Conservation (phyloP, 2,888 invertebrate genomes). For the Lissonota sp. region DNA sequence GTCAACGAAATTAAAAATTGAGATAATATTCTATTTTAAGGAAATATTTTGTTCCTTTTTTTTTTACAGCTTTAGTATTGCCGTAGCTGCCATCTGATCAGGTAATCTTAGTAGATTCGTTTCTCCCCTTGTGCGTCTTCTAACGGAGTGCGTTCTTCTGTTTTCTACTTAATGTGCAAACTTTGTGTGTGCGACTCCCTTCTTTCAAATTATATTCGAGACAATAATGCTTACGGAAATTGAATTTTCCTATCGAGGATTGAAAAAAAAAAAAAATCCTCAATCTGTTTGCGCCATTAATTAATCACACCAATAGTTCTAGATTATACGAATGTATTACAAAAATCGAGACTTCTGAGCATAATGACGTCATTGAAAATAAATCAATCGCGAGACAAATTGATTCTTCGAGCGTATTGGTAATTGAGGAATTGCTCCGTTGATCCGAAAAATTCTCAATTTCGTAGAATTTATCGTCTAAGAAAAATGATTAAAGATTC, state of each 20-base stretch:
- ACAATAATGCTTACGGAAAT: constrained; percentile 19
- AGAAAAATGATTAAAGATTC: no score
- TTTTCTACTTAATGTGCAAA: constrained; percentile 11
- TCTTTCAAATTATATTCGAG: constrained; percentile 11
- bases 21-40: not conserved
- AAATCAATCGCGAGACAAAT: not conserved
- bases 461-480: not conserved
- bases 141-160: constrained; percentile 15
- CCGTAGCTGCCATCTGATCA: constrained; percentile 14
- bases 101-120: constrained; percentile 43
- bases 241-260: not conserved
- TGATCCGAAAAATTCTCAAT: not conserved
- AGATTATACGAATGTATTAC: not conserved
- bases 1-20: constrained; percentile 2
- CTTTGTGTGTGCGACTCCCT: not conserved
- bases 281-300: not conserved
- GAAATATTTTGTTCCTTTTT: not conserved
- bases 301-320: constrained; percentile 2
- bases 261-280: not conserved
- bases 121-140: constrained; percentile 39
- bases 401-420: not conserved
- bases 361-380: not conserved
- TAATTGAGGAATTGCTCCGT: not conserved
- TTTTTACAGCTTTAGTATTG: not conserved
- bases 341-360: constrained; percentile 8